These are phyloP conservation scores for Eriosoma lanigerum DNA, from an alignment of 1,140 invertebrate species.

Conservation along the genomic window DNA sequence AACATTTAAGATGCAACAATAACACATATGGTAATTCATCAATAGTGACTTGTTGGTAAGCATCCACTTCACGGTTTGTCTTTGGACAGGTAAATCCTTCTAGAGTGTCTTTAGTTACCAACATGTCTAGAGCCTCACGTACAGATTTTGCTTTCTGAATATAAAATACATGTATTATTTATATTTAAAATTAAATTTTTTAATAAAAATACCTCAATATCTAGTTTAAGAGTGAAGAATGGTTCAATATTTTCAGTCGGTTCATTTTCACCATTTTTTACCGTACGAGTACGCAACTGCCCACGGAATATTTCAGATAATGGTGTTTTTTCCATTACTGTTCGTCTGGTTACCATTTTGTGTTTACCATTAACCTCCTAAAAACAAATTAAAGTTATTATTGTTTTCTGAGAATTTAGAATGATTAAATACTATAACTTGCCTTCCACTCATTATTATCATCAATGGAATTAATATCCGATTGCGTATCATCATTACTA, in stretches of 20 bases:
- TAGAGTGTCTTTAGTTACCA: constrained; percentile 79
- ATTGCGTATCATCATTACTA: constrained; percentile 60
- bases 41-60: constrained; percentile 81
- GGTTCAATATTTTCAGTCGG: constrained; percentile 80
- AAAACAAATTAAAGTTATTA: background rate
- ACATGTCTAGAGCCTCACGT: constrained; percentile 79
- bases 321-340: constrained; percentile 70
- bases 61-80: constrained; percentile 78
- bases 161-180: constrained; percentile 26
- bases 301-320: constrained; percentile 91
- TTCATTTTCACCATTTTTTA: constrained; percentile 67
- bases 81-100: constrained; percentile 81
- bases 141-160: constrained; percentile 78
- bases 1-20: constrained; percentile 78
- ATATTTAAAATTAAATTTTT: background rate
- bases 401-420: background rate
- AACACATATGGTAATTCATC: constrained; percentile 82
- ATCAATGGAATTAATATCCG: constrained; percentile 58
- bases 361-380: constrained; percentile 67
- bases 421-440: no score
- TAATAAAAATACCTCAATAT: constrained; percentile 76
- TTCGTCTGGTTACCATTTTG: constrained; percentile 78
- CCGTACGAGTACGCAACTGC: constrained; percentile 79
- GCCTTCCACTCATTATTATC: constrained; percentile 72
- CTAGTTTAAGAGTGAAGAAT: constrained; percentile 90